Evolutionary conservation across 2,797 vertebrate species (phyloP).

Genomic region (Lepilemur septentrionalis): DNA sequence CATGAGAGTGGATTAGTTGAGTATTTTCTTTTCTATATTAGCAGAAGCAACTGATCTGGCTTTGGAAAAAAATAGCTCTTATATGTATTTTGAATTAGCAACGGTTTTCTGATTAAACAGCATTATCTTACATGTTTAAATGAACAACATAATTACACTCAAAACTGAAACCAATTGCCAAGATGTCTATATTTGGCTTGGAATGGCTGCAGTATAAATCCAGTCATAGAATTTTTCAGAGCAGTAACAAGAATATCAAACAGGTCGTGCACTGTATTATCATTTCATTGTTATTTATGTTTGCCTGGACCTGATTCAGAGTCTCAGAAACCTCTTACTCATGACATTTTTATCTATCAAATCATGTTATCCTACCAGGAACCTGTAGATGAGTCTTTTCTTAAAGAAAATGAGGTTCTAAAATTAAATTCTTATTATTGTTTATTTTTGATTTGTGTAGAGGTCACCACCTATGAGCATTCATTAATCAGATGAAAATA

Average conservation of each 20-base stretch:
- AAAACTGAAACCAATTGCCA: conserved; percentile 33
- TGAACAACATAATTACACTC: not conserved
- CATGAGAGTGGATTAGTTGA: not conserved
- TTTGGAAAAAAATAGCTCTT: not conserved
- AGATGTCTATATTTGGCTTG: not conserved
- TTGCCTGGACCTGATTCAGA: not conserved
- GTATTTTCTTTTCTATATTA: not conserved
- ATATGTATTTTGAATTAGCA: not conserved
- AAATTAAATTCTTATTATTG: not conserved
- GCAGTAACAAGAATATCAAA: conserved; percentile 17
- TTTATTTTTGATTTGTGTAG: not conserved
- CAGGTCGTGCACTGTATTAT: not conserved
- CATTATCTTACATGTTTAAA: conserved; percentile 11
- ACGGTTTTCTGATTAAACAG: not conserved
- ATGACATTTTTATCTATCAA: not conserved
- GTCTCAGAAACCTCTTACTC: not conserved
- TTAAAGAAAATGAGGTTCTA: not conserved
- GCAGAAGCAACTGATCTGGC: not conserved
- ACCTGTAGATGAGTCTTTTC: not conserved
- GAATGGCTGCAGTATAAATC: not conserved
- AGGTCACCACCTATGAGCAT: not conserved
- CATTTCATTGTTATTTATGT: conserved; percentile 44
- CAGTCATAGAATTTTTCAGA: not conserved
- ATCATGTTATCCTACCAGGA: not conserved
- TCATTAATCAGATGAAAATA: not conserved